Conservation (phyloP, 2,888 invertebrate species). For the Nymphalis polychloros region DNA sequence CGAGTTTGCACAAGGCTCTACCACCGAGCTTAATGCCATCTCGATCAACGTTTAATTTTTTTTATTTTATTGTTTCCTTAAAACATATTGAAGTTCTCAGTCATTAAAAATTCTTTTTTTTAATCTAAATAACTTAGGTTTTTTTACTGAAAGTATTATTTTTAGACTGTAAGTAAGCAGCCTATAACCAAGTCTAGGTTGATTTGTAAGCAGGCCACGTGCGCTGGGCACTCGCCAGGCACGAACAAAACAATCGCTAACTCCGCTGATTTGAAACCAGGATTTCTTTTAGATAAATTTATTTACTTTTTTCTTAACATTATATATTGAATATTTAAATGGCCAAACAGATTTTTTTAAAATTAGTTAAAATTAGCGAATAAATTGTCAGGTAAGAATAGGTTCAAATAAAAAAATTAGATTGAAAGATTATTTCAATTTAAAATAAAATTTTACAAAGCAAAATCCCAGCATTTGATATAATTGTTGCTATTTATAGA, state of each 20-base stretch:
- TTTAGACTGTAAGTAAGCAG: slow-evolving; percentile 28
- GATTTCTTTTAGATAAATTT: slow-evolving; percentile 20
- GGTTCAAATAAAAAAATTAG: too few species aligned
- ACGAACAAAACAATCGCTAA: slow-evolving; percentile 43
- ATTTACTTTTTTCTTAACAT: background rate
- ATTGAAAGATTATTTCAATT: too few species aligned
- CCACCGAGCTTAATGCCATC: too few species aligned
- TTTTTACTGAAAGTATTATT: background rate
- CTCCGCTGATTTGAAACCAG: slow-evolving; percentile 27
- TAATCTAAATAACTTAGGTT: background rate
- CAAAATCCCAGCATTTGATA: too few species aligned
- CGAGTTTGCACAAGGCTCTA: too few species aligned
- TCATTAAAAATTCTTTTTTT: background rate
- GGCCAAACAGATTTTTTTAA: background rate
- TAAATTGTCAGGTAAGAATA: too few species aligned
- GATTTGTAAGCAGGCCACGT: slow-evolving; percentile 42
- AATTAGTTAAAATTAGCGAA: background rate
- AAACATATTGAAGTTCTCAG: too few species aligned
- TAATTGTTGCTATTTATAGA: too few species aligned
- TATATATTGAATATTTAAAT: background rate
- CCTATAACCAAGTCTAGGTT: slow-evolving; percentile 20
- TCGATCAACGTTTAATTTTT: too few species aligned
- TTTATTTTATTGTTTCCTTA: too few species aligned
- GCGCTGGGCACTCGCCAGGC: slow-evolving; percentile 40
- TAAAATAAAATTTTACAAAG: too few species aligned